These are phyloP conservation scores for Campaea margaritaria DNA, from an alignment of 2,888 invertebrate species.

Conservation along the genomic window DNA sequence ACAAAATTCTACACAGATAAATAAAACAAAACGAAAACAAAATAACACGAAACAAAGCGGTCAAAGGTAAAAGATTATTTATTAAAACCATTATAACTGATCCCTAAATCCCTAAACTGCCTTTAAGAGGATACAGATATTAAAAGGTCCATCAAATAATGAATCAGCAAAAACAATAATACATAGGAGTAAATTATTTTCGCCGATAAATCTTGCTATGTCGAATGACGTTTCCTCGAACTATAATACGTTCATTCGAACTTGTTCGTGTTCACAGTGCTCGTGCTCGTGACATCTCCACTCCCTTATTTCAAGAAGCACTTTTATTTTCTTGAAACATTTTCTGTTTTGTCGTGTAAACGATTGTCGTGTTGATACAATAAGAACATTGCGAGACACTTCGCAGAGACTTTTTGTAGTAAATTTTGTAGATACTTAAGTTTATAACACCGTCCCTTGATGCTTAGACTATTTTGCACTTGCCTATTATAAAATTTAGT, in stretches of 20 bases:
- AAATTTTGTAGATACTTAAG: no score
- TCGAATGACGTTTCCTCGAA: constrained; percentile 6
- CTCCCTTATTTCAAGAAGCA: constrained; percentile 56
- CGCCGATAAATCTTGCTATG: not conserved
- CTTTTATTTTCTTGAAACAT: constrained; percentile 63
- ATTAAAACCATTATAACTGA: no score
- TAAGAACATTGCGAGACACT: constrained; percentile 34
- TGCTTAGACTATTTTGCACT: no score
- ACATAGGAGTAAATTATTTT: not conserved
- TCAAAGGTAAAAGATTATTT: no score
- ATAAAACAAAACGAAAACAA: no score
- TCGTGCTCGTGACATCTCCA: constrained; percentile 57
- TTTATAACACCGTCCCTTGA: no score
- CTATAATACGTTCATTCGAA: constrained; percentile 40
- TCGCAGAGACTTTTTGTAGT: constrained; percentile 18
- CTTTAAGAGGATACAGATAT: not conserved
- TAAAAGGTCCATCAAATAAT: constrained; percentile 1
- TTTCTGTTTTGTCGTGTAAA: constrained; percentile 53
- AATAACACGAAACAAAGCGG: no score
- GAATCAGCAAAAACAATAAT: constrained; percentile 8
- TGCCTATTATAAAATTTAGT: no score
- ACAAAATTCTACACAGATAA: no score
- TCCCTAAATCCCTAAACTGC: no score
- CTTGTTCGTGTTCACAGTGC: constrained; percentile 37
- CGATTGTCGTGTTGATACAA: constrained; percentile 48